These are phyloP conservation scores for Podilymbus podiceps DNA, from an alignment of 2,113 vertebrate genomes.

Conservation along the genomic window DNA sequence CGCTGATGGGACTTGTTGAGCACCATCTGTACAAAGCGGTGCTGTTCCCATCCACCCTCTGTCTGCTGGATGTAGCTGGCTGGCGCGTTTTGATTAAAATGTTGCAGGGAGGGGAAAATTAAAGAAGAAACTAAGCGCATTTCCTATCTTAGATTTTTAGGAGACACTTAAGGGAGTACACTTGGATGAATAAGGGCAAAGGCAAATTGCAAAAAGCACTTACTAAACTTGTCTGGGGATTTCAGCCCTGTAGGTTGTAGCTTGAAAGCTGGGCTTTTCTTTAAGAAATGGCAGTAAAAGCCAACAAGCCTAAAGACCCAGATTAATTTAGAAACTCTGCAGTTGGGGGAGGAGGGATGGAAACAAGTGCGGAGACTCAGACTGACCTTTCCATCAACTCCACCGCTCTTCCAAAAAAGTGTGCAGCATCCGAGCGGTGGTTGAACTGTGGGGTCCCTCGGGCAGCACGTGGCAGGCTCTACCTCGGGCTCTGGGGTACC, in stretches of 20 bases:
- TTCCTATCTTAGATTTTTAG: not conserved
- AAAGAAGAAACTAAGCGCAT: not conserved
- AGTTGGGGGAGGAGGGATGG: not conserved
- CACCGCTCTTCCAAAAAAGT: accelerated
- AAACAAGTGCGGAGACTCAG: not conserved
- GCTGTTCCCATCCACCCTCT: not conserved
- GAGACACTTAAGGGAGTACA: not conserved
- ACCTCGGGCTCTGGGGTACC: not conserved
- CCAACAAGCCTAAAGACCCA: not conserved
- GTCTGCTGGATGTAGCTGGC: not conserved
- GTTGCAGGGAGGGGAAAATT: not conserved
- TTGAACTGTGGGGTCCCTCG: accelerated
- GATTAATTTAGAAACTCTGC: not conserved
- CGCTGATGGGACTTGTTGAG: not conserved
- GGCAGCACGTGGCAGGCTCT: not conserved
- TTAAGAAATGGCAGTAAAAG: not conserved
- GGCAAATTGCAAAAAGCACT: constrained; percentile 8
- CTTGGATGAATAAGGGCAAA: not conserved
- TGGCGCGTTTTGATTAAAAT: not conserved
- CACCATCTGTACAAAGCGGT: not conserved
- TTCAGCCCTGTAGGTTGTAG: not conserved
- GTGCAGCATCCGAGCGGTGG: accelerated
- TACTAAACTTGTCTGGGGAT: not conserved
- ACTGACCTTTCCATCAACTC: not conserved
- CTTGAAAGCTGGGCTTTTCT: not conserved